Evolutionary conservation across 2,888 invertebrate genomes (phyloP).

Genomic region (Papilio gigon): DNA sequence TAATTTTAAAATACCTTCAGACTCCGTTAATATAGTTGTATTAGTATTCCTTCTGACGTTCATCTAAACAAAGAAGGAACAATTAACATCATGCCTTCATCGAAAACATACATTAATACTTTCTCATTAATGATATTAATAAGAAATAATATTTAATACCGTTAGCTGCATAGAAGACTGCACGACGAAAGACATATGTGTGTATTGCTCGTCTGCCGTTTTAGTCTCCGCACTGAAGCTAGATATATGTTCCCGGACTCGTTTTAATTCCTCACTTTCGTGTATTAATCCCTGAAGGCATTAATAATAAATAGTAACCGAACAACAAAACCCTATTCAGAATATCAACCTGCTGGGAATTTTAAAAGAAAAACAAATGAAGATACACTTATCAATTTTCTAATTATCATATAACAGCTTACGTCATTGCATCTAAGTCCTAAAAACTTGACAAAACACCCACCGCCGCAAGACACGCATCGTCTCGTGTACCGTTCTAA

Average conservation of each 20-base stretch:
- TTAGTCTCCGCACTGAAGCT: conserved; percentile 57
- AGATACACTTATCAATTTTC: too few species aligned
- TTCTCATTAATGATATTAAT: too few species aligned
- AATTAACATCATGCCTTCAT: neutral
- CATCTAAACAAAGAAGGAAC: conserved; percentile 18
- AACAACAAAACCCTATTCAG: too few species aligned
- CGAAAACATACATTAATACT: neutral
- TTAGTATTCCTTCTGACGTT: conserved; percentile 36
- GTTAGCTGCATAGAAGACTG: conserved; percentile 20
- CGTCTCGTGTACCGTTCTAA: conserved; percentile 82
- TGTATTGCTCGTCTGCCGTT: conserved; percentile 46
- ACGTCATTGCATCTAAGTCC: conserved; percentile 65
- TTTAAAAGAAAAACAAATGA: too few species aligned
- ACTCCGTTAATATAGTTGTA: conserved; percentile 39
- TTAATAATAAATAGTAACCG: too few species aligned
- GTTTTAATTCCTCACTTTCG: conserved; percentile 55
- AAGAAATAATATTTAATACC: conserved; percentile 9
- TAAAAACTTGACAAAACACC: conserved; percentile 76
- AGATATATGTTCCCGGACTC: conserved; percentile 57
- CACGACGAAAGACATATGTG: neutral
- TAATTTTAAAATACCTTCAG: conserved; percentile 36
- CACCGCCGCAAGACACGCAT: conserved; percentile 82
- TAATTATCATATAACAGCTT: conserved; percentile 42
- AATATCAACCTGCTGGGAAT: too few species aligned
- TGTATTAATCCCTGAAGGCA: conserved; percentile 56